phyloP scores from a whole-genome alignment of 2,797 vertebrate species.

The Odontamblyopus lacepedii region DNA sequence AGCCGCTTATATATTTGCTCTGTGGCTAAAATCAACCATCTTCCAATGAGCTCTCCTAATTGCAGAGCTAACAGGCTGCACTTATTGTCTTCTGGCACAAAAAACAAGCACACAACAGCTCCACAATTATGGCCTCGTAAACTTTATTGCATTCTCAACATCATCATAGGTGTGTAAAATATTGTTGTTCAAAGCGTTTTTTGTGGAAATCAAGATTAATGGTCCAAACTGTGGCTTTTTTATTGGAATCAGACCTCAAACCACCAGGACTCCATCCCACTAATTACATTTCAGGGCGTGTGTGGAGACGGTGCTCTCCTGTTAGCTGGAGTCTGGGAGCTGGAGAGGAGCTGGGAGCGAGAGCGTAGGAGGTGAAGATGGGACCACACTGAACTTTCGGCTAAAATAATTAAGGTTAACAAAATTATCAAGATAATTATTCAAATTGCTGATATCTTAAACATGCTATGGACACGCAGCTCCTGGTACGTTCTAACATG shows the following conservation, averaged over 20 bases:
- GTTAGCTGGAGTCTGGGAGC: slow-evolving; percentile 58
- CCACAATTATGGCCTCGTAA: slow-evolving; percentile 4
- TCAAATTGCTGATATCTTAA: no score
- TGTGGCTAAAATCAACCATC: background rate
- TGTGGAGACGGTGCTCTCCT: slow-evolving; percentile 21
- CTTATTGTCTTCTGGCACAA: background rate
- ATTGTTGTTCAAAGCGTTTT: slow-evolving; percentile 37
- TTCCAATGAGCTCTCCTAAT: background rate
- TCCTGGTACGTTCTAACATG: no score
- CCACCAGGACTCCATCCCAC: slow-evolving; percentile 53
- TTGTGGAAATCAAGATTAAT: slow-evolving; percentile 59
- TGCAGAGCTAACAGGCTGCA: background rate
- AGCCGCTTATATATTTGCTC: no score
- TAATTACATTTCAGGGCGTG: slow-evolving; percentile 58
- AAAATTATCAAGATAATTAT: no score
- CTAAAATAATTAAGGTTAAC: no score
- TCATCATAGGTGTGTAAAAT: slow-evolving; percentile 8
- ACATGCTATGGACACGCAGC: no score
- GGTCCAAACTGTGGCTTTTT: slow-evolving; percentile 47
- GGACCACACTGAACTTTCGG: no score
- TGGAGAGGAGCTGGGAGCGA: slow-evolving; percentile 47
- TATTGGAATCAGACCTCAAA: slow-evolving; percentile 54
- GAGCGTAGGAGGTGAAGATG: slow-evolving; percentile 28
- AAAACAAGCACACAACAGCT: background rate
- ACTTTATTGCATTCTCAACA: slow-evolving; percentile 16